These are phyloP conservation scores for Brachystomella parvula DNA, from an alignment of 1,140 invertebrate species.

Conservation along the genomic window DNA sequence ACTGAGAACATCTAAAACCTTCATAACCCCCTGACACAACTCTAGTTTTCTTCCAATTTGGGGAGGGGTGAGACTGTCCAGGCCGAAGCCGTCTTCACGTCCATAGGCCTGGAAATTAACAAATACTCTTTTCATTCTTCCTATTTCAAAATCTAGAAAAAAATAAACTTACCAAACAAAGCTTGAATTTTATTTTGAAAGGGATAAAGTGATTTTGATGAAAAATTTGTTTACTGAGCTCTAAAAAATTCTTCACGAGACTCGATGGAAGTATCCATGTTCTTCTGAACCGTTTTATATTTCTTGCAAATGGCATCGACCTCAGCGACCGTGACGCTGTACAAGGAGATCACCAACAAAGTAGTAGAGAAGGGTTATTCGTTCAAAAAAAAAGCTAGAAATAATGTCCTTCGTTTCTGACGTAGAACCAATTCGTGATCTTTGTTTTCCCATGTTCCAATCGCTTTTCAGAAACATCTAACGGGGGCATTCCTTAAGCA, in stretches of 20 bases:
- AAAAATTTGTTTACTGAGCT: constrained; percentile 26
- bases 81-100: constrained; percentile 51
- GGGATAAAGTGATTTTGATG: constrained; percentile 35
- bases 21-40: constrained; percentile 58
- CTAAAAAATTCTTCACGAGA: constrained; percentile 31
- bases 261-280: constrained; percentile 9
- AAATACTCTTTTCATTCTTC: neutral
- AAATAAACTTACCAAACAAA: constrained; percentile 24
- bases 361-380: neutral
- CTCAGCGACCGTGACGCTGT: neutral
- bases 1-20: constrained; percentile 61
- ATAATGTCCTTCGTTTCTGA: too few species aligned
- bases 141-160: neutral
- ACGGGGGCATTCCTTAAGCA: too few species aligned
- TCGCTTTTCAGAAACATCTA: too few species aligned
- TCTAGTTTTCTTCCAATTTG: constrained; percentile 66
- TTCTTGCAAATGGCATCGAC: neutral
- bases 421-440: too few species aligned
- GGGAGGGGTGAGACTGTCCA: constrained; percentile 58
- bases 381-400: too few species aligned
- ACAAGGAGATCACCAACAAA: neutral
- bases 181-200: constrained; percentile 29
- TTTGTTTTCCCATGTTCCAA: too few species aligned
- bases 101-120: constrained; percentile 28
- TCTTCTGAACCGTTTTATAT: neutral